A percentile compares a stretch with the other conserved stretches of the same genome.
These are phyloP conservation scores for Dinomys branickii DNA, from an alignment of 2,113 vertebrate species.

Conservation along the genomic window DNA sequence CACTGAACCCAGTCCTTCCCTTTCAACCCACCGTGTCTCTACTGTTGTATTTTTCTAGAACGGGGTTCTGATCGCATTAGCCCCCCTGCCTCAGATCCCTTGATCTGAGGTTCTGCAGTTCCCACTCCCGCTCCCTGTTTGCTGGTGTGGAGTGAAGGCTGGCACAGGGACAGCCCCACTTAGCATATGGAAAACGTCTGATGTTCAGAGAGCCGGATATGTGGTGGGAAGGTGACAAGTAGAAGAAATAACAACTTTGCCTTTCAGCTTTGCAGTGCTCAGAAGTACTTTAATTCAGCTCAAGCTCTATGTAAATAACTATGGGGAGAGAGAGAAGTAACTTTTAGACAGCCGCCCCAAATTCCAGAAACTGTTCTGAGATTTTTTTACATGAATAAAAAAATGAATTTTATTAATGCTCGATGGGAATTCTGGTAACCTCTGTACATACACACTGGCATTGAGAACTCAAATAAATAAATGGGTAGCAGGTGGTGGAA, in stretches of 20 bases:
- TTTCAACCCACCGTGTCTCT: not conserved
- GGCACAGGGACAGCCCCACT: not conserved
- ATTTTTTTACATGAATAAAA: too few species aligned
- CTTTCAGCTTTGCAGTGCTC: slow-evolving; percentile 10
- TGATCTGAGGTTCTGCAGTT: not conserved
- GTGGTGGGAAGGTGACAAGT: not conserved
- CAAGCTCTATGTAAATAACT: too few species aligned
- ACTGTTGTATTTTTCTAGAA: not conserved
- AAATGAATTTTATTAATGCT: too few species aligned
- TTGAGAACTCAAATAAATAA: not conserved
- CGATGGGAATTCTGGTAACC: not conserved
- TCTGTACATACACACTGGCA: slow-evolving; percentile 6
- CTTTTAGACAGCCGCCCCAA: too few species aligned
- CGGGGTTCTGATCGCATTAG: not conserved
- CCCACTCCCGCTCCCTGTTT: not conserved
- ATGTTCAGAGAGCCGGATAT: not conserved
- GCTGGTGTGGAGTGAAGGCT: not conserved
- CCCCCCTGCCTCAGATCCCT: not conserved
- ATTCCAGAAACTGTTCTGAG: too few species aligned
- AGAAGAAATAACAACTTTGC: not conserved
- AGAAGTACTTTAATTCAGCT: not conserved
- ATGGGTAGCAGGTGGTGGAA: not conserved
- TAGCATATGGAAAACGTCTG: not conserved
- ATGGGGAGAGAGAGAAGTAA: too few species aligned
- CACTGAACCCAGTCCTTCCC: not conserved